Base-by-base conservation (phyloP, 2,888 invertebrate genomes). In the Kuschelorhynchus macadamiae region DNA sequence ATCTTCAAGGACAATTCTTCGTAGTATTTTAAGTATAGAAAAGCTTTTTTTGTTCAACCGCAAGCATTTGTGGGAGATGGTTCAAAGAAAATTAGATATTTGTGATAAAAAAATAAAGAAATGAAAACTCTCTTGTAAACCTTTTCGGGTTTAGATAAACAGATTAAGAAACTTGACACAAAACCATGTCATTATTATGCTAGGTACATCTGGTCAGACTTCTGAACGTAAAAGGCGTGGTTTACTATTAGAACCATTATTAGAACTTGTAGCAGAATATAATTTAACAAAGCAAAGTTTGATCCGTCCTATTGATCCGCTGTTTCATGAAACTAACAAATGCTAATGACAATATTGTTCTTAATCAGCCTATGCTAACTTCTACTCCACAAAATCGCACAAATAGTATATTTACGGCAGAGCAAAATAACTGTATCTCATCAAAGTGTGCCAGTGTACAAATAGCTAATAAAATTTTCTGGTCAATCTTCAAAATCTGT, bases 391-490 rank as follows among this genome's bases (percentile, higher is more conserved):
- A 25, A 25, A 25, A 7, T 5, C 3, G 7, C 7, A 5, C 7
- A 25, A 25, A 25, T 25, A 5, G 1, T 1, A 11, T 1, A 39
- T 12, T 12, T 12, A 12, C 39, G 9, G 39, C 1, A n/a, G 39
- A 7, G 7, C 39, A 39, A 9, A 36, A 36, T 36, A 9, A 7
- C 5, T 4, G 7, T 16, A n/a, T n/a, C 39, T 39, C 7, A 7
- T 39, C 9, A 7, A 39, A 39, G 39, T 16, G 46, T 63, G 16
- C 70, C 70, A 14, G 57, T 70, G 16, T 61, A 53, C 32, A 68
- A 71, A 57, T n/a, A n/a, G n/a, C n/a, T n/a, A n/a, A n/a, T 71
- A 4, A 67, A 67, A 41, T 70, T 67, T 47, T 42, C 46, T 41
- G 63, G 70, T 1, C 36, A 53, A 21, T 12, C 17, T 4, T 17